A percentile compares a stretch with the other conserved stretches of the same genome.
phyloP scores from a whole-genome alignment of 2,113 vertebrate species.

The Pholis gunnellus region DNA sequence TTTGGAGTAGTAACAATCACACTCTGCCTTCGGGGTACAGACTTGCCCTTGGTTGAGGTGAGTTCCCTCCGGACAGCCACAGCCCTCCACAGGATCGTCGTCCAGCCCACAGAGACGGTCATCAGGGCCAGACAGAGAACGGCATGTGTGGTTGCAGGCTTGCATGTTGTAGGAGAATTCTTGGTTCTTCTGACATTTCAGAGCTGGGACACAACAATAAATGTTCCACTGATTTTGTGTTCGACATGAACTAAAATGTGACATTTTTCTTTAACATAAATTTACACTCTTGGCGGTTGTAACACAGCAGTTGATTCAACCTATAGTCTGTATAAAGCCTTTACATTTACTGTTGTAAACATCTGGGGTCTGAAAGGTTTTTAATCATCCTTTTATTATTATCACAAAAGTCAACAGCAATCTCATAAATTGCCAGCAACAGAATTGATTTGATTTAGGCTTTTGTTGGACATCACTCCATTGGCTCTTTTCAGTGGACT shows the following conservation, averaged over 20 bases:
- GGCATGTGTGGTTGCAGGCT: slow-evolving; percentile 80
- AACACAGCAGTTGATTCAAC: not conserved
- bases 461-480: not conserved
- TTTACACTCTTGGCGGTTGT: not conserved
- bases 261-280: not conserved
- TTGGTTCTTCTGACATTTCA: slow-evolving; percentile 72
- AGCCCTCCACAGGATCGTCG: slow-evolving; percentile 77
- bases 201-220: slow-evolving; percentile 57
- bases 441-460: not conserved
- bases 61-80: slow-evolving; percentile 76
- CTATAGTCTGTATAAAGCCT: not conserved
- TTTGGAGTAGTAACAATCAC: slow-evolving; percentile 58
- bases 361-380: not conserved
- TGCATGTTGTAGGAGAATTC: slow-evolving; percentile 68
- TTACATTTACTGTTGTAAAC: not conserved
- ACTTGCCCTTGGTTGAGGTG: slow-evolving; percentile 57
- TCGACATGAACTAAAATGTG: not conserved
- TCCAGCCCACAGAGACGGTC: slow-evolving; percentile 71
- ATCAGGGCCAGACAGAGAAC: slow-evolving; percentile 69
- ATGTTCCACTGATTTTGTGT: not conserved
- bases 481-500: not conserved
- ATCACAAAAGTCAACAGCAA: not conserved
- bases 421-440: not conserved
- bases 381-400: not conserved
- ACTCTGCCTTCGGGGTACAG: slow-evolving; percentile 69